Evolutionary conservation across 2,113 vertebrate genomes (phyloP).

Genomic region (Dasyornis broadbenti): DNA sequence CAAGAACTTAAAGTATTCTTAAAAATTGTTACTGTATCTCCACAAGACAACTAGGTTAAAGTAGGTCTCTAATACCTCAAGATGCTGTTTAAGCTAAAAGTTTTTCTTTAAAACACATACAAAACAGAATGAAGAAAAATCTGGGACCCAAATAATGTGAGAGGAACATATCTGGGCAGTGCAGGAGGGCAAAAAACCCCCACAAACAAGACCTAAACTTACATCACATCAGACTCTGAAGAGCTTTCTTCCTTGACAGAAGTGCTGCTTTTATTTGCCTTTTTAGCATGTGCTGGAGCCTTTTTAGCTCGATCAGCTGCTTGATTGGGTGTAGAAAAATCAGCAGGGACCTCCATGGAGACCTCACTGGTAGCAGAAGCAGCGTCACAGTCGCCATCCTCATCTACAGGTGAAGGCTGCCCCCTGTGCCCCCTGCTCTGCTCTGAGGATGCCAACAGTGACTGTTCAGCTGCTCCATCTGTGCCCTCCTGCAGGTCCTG

Average conservation of each 20-base stretch:
- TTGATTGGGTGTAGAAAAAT: neutral
- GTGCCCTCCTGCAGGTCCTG: neutral
- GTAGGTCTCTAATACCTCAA: neutral
- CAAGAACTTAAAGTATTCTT: neutral
- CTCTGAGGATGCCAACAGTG: too few relatives aligned
- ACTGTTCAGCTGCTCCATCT: fast-evolving
- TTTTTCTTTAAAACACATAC: neutral
- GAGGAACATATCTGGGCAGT: fast-evolving
- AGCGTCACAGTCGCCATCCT: neutral
- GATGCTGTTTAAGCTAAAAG: neutral
- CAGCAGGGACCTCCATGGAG: neutral
- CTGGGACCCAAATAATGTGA: neutral
- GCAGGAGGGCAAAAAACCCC: too few relatives aligned
- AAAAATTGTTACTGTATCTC: neutral
- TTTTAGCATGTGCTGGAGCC: neutral
- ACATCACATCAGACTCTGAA: neutral
- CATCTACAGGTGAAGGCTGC: fast-evolving
- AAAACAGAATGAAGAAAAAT: neutral
- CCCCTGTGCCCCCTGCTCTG: neutral
- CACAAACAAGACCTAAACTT: neutral
- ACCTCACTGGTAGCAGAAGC: fast-evolving
- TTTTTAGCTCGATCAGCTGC: fast-evolving
- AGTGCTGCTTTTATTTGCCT: fast-evolving
- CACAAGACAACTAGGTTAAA: neutral
- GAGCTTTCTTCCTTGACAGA: neutral